Evolutionary conservation across 2,797 vertebrate genomes (phyloP), one percentile per base, ranked within the genome.

Genomic region (Crenuchus spilurus): DNA sequence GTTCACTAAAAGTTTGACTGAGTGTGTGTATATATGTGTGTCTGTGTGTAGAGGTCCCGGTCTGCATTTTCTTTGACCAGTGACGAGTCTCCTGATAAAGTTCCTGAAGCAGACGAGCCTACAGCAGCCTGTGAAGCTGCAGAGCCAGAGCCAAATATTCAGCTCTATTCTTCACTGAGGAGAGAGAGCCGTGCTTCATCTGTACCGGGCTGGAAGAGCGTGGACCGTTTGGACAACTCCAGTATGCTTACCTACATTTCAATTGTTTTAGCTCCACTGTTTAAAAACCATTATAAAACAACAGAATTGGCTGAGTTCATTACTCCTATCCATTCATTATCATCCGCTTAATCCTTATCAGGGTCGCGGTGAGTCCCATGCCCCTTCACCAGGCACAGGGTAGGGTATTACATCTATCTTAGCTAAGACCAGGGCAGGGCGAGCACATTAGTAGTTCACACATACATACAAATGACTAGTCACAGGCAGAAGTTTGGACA

Each of bases 171-270:
- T 6, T 91, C 91, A 33, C 85, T 94, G 42, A 92, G 87, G 41
- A 92, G 92, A 61, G 94, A 95, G 62, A 84, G 63, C 46, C 84
- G 26, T 4, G 84, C 79, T 14, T 76, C 62, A 33, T 83, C 87
- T 0, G 72, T 94, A 84, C 90, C 94, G 1, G 87, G 89, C 70
- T 96, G 95, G 96, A 96, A 92, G 82, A 96, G 94, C 30, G 81
- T 93, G 37, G 95, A 96, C 73, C 87, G 92, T 20, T 88, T 97
- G 78, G 95, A 97, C 63, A 93, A 94, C 74, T 87, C 94, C 80
- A 92, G 96, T 97, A 88, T 93, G 87, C 80, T 74, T 35, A 58
- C 87, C 86, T 0, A 35, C 88, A 92, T n/a, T n/a, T n/a, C n/a
- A n/a, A n/a, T n/a, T n/a, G n/a, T n/a, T n/a, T n/a, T n/a, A n/a